phyloP scores from a whole-genome alignment of 2,888 invertebrate genomes.

The Athalia circularis region DNA sequence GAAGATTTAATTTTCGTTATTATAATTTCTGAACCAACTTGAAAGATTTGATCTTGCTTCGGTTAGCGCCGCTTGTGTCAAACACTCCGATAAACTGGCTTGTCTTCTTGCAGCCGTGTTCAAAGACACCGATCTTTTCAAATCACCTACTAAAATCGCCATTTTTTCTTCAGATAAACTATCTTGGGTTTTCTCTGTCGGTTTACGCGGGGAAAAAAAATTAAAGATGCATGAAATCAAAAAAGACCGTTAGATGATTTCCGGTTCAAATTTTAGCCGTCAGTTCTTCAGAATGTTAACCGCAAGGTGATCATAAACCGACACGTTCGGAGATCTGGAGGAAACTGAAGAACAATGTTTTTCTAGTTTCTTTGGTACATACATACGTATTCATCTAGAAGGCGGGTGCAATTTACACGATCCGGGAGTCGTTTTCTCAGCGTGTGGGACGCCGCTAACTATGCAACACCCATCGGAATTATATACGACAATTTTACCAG shows the following conservation, averaged over 20 bases:
- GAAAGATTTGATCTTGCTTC: slow-evolving; percentile 69
- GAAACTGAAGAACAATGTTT: slow-evolving; percentile 34
- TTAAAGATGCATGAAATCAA: neutral
- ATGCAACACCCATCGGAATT: slow-evolving; percentile 39
- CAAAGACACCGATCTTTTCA: slow-evolving; percentile 62
- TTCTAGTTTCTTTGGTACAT: neutral
- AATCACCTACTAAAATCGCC: slow-evolving; percentile 62
- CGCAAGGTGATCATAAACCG: neutral
- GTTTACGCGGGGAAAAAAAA: neutral
- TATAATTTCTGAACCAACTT: slow-evolving; percentile 62
- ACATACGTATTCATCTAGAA: slow-evolving; percentile 24
- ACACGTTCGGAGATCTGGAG: slow-evolving; percentile 21
- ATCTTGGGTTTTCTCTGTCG: slow-evolving; percentile 15
- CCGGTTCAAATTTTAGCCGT: no score
- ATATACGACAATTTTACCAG: slow-evolving; percentile 34
- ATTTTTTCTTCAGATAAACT: slow-evolving; percentile 51
- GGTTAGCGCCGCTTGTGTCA: slow-evolving; percentile 68
- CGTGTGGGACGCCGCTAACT: slow-evolving; percentile 56
- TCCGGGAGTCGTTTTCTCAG: slow-evolving; percentile 61
- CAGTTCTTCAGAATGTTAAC: neutral
- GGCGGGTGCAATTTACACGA: slow-evolving; percentile 29
- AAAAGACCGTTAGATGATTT: no score
- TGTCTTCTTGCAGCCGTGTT: slow-evolving; percentile 64
- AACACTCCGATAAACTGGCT: slow-evolving; percentile 67
- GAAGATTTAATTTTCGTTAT: no score